Base-by-base conservation (phyloP, 53 echinoderm and acorn worm genomes). In the Pentamera pediparva region DNA sequence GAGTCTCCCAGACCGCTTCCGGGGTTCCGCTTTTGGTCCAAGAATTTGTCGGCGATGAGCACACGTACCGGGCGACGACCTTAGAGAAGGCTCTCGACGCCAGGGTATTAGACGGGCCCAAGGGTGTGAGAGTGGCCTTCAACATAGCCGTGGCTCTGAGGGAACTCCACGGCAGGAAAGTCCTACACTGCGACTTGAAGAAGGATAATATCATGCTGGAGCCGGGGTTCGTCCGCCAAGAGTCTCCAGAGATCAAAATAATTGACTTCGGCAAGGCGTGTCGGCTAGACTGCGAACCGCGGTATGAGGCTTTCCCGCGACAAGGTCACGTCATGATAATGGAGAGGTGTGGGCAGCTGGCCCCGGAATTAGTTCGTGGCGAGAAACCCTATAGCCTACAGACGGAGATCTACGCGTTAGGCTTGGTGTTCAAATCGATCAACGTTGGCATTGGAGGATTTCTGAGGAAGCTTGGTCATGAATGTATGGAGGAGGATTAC, bases 201-300 rank as follows among this genome's bases (percentile, higher is more conserved):
- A 34, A 9, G 5, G 64, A 64, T 18, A 64, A 64, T 39, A 32
- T 64, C 26, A 39, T 64, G 39, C 13, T 64, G 24, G 34, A 35
- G 39, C 38, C 38, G 26, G 64, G 64, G 9, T 64, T 38, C 39
- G 19, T 64, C 3, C n/a, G n/a, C 19, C 27, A 64, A 0, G 64
- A 64, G 7, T 27, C 37, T 27, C 64, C 64, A 2, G 39, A 64
- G 26, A 39, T 64, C 4, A 64, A 37, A 11, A 19, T 64, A 17
- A 64, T 64, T 13, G 64, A 64, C 39, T 64, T 64, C 34, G 67
- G 67, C 10, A 64, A 36, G 13, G 64, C 64, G 21, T 13, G 19
- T 27, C 6, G 11, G 2, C 18, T 37, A 22, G 25, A 64, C 39
- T 20, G 11, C 24, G 21, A 34, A 21, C 65, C 65, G 2, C 21